These are phyloP conservation scores for Eupithecia pulchellata DNA, from an alignment of 2,888 invertebrate genomes.

Conservation along the genomic window DNA sequence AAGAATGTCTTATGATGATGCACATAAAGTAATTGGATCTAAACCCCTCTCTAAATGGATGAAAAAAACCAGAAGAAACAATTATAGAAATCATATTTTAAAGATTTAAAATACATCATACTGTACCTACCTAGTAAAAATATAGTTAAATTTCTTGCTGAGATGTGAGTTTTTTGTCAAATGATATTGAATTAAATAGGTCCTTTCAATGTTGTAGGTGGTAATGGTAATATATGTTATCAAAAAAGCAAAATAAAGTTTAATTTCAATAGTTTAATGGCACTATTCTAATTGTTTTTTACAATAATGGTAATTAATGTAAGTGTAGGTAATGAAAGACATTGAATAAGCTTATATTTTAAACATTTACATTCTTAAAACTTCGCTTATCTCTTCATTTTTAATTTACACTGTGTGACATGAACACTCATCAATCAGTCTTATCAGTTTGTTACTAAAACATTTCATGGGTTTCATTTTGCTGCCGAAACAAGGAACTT, in stretches of 20 bases:
- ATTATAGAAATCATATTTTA: neutral
- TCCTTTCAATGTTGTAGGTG: too few species aligned
- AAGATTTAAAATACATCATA: neutral
- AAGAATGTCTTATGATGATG: constrained; percentile 47
- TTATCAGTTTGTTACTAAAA: constrained; percentile 1
- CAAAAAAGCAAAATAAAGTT: neutral
- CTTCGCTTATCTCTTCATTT: constrained; percentile 25
- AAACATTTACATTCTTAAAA: constrained; percentile 8
- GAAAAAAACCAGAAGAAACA: constrained; percentile 12
- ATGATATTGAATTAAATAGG: too few species aligned
- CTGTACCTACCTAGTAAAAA: neutral
- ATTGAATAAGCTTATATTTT: neutral
- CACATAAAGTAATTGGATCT: constrained; percentile 52
- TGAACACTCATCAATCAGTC: constrained; percentile 1
- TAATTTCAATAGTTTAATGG: neutral
- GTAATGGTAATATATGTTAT: neutral
- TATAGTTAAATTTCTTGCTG: neutral
- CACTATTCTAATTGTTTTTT: neutral
- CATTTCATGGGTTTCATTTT: too few species aligned
- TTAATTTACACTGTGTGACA: constrained; percentile 13
- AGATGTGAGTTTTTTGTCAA: neutral
- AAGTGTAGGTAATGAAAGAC: neutral
- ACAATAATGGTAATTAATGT: neutral
- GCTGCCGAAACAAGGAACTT: too few species aligned
- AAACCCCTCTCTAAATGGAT: constrained; percentile 18